These are phyloP conservation scores for Pollenia amentaria DNA, from an alignment of 2,888 invertebrate species.

Conservation along the genomic window DNA sequence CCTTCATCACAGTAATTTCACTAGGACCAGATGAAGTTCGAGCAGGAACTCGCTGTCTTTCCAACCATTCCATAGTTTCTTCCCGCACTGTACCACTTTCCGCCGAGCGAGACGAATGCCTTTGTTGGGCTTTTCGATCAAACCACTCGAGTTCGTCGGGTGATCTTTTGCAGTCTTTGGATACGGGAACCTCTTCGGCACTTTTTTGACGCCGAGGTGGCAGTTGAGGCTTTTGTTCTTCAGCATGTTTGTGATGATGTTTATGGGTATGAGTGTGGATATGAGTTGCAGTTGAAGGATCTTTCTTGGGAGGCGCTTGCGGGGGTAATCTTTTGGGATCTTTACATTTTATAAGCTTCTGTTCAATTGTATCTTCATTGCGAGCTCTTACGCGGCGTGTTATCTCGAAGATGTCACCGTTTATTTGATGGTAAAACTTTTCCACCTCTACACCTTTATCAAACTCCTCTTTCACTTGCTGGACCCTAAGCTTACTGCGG, in stretches of 20 bases:
- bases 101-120: slow-evolving; percentile 84
- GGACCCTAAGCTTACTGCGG: slow-evolving; percentile 74
- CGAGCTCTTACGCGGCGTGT: slow-evolving; percentile 82
- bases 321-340: slow-evolving; percentile 80
- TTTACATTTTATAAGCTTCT: slow-evolving; percentile 82
- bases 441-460: slow-evolving; percentile 84
- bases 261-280: slow-evolving; percentile 65
- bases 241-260: slow-evolving; percentile 77
- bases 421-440: slow-evolving; percentile 84
- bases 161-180: slow-evolving; percentile 75
- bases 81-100: slow-evolving; percentile 84
- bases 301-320: slow-evolving; percentile 76
- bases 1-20: slow-evolving; percentile 83
- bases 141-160: slow-evolving; percentile 83
- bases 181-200: slow-evolving; percentile 78
- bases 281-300: slow-evolving; percentile 69
- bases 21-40: slow-evolving; percentile 84
- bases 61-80: slow-evolving; percentile 84
- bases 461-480: slow-evolving; percentile 81
- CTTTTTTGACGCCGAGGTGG: slow-evolving; percentile 78
- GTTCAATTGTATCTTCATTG: slow-evolving; percentile 84
- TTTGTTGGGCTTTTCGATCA: slow-evolving; percentile 83
- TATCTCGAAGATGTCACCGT: slow-evolving; percentile 84
- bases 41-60: slow-evolving; percentile 81
- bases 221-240: slow-evolving; percentile 77